Evolutionary conservation across 2,113 vertebrate genomes (phyloP), one percentile per base, ranked within the genome.

Genomic region (Amia ocellicauda): DNA sequence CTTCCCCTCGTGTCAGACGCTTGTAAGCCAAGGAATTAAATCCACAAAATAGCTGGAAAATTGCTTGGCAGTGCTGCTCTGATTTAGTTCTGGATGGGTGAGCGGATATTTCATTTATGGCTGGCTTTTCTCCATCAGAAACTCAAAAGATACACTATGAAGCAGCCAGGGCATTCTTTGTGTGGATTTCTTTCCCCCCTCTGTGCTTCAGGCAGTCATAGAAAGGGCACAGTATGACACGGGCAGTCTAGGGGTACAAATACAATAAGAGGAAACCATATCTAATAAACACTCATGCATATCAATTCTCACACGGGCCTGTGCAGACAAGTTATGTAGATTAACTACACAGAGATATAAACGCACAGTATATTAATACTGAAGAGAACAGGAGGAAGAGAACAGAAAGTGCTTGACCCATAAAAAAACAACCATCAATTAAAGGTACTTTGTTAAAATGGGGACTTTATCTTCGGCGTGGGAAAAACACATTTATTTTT

Each of bases 21-120:
- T 67, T 62, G 65, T 23, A 43, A 54, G 62, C 61, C 69, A 62
- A 74, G 57, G 76, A 79, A 88, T 86, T 85, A 80, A 79, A 85
- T 84, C 75, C 75, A 78, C 67, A 77, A 86, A 87, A 88, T 76
- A 78, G 75, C 67, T 78, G 81, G 80, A 86, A 88, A 87, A 89
- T 90, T 86, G 83, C 83, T 78, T 82, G 82, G 82, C 85, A 82
- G 75, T 58, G 69, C 73, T 77, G 78, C 74, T 75, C 71, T 71
- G 84, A 78, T 85, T 87, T 86, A 85, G 82, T 85, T 88, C 78
- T 86, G 80, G 80, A 60, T 70, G 69, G 75, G 70, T 75, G 81
- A 74, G 74, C 82, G 73, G 79, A 84, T 85, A 85, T 82, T 71
- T 81, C 69, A 71, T 78, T 82, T 74, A 72, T 68, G 70, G 64